Conservation (phyloP, 2,113 vertebrate species). For the Empidonax traillii region DNA sequence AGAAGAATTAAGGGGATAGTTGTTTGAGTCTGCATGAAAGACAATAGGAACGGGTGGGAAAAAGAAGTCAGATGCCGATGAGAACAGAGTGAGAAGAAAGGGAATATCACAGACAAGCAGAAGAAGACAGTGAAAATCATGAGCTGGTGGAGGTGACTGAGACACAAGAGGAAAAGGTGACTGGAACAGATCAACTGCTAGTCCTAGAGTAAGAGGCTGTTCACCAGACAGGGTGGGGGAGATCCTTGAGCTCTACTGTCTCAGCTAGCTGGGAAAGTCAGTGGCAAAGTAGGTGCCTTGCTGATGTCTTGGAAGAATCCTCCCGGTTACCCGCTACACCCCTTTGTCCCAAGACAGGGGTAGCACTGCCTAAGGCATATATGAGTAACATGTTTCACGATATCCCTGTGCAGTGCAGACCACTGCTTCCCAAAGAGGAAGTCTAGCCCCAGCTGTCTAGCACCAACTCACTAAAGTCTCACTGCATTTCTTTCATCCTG, state of each 20-base stretch:
- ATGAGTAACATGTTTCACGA: not conserved
- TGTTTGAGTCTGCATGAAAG: not conserved
- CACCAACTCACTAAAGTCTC: not conserved
- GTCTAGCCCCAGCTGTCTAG: not conserved
- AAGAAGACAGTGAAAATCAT: not conserved
- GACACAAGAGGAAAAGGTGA: not conserved
- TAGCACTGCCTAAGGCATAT: not conserved
- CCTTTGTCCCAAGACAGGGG: not conserved
- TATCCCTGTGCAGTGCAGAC: not conserved
- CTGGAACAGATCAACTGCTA: not conserved
- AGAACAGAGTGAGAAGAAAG: not conserved
- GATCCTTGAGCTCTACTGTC: not conserved
- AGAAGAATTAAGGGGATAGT: not conserved
- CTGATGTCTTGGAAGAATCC: not conserved
- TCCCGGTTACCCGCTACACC: not conserved
- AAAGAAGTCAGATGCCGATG: not conserved
- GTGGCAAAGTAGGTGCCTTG: not conserved
- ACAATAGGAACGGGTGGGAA: not conserved
- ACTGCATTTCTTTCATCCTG: not conserved
- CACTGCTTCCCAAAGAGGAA: not conserved
- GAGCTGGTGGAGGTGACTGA: not conserved
- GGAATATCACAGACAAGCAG: not conserved
- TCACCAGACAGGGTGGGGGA: not conserved
- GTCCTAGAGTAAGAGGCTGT: not conserved
- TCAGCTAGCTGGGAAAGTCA: not conserved